A percentile compares a stretch with the other conserved stretches of the same genome.
These are phyloP conservation scores for Drosophila affinis DNA, from an alignment of 2,888 invertebrate genomes.

Conservation along the genomic window DNA sequence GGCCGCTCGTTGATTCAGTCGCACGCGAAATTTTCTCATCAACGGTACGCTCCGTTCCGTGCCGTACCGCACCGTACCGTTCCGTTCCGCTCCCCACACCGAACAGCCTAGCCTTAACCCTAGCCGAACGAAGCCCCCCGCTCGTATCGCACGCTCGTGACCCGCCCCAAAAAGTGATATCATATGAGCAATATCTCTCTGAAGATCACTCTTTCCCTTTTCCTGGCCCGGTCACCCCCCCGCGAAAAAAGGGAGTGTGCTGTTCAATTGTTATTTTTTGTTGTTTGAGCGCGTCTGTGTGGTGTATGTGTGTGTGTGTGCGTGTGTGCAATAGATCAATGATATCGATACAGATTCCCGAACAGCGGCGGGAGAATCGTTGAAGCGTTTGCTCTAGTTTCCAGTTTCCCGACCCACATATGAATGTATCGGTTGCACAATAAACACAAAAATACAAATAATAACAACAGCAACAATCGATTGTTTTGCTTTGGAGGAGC, in stretches of 20 bases:
- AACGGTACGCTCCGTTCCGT: slow-evolving; percentile 39
- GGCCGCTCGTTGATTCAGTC: slow-evolving; percentile 49
- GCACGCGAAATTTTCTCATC: slow-evolving; percentile 66
- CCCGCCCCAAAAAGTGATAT: slow-evolving; percentile 31
- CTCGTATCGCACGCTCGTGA: slow-evolving; percentile 13
- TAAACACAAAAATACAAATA: slow-evolving; percentile 3
- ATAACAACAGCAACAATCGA: slow-evolving; percentile 2
- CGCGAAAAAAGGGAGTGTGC: background rate
- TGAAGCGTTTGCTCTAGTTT: slow-evolving; percentile 58
- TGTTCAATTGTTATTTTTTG: slow-evolving; percentile 13
- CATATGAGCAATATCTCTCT: slow-evolving; percentile 17
- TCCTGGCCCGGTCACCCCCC: background rate
- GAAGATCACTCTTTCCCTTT: slow-evolving; percentile 14
- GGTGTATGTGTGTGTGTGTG: slow-evolving; percentile 6
- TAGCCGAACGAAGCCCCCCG: background rate
- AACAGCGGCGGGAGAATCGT: slow-evolving; percentile 47
- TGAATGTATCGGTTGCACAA: background rate
- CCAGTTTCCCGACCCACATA: slow-evolving; percentile 42
- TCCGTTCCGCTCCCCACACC: background rate
- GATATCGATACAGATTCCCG: slow-evolving; percentile 18
- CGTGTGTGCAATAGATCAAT: slow-evolving; percentile 20
- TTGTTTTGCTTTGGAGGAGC: background rate
- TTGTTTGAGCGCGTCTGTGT: background rate
- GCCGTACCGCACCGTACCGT: background rate
- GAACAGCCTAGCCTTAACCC: background rate